phyloP scores from a whole-genome alignment of 2,888 invertebrate species.

The Caenorhabditis afra region DNA sequence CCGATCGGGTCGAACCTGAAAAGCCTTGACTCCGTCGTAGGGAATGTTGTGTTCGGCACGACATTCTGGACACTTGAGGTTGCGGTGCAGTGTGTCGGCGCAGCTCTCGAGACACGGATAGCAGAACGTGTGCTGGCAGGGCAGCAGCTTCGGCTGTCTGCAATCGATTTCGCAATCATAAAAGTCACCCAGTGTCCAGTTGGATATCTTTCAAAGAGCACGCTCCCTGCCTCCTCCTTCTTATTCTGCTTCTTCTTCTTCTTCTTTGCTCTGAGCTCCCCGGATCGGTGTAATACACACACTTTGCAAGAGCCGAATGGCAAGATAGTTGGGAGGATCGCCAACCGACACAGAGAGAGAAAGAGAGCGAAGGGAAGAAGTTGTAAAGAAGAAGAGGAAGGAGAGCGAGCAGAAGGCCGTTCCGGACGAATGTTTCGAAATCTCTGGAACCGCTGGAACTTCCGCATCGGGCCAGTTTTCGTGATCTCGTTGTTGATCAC shows the following conservation, averaged over 20 bases:
- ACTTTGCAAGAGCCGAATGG: constrained; percentile 35
- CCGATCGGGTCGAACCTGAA: constrained; percentile 46
- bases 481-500: constrained; percentile 20
- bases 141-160: constrained; percentile 89
- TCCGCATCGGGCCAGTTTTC: neutral
- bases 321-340: constrained; percentile 43
- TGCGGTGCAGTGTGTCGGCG: constrained; percentile 81
- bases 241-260: neutral
- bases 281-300: constrained; percentile 52
- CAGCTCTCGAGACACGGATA: constrained; percentile 93
- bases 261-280: neutral
- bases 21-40: constrained; percentile 81
- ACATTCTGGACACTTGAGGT: constrained; percentile 84
- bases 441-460: constrained; percentile 10
- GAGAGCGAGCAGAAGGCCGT: constrained; percentile 37
- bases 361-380: neutral
- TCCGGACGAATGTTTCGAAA: constrained; percentile 53
- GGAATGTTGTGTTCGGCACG: constrained; percentile 83
- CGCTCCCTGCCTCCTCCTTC: neutral
- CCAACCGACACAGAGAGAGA: neutral
- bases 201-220: constrained; percentile 40
- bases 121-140: constrained; percentile 97
- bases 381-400: constrained; percentile 43
- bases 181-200: constrained; percentile 14
- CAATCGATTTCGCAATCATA: constrained; percentile 51